Conservation (phyloP, 1,140 invertebrate genomes). For the Euura lappo region DNA sequence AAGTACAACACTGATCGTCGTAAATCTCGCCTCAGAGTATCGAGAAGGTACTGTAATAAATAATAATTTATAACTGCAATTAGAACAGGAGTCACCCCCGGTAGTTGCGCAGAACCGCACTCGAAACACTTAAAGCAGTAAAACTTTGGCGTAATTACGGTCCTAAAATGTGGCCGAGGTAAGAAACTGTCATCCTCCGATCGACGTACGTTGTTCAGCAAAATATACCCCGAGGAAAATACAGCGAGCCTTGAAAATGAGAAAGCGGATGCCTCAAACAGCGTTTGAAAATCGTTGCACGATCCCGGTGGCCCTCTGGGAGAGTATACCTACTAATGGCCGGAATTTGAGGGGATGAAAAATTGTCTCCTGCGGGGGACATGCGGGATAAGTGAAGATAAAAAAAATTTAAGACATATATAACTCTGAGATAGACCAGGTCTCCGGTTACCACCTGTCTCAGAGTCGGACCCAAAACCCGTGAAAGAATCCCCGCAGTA, state of each 20-base stretch:
- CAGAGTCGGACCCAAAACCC: slow-evolving; percentile 4
- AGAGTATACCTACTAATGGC: too few relatives aligned
- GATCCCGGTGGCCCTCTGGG: too few relatives aligned
- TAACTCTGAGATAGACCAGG: background rate
- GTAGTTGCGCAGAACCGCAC: background rate
- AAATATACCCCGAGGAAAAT: too few relatives aligned
- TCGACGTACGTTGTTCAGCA: too few relatives aligned
- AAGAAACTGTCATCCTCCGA: too few relatives aligned
- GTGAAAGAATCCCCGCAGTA: slow-evolving; percentile 5
- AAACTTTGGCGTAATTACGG: background rate
- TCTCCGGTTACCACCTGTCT: slow-evolving; percentile 51
- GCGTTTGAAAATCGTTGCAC: too few relatives aligned
- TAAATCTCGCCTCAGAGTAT: background rate
- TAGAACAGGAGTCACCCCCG: background rate
- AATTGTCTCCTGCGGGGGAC: too few relatives aligned
- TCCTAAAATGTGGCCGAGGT: background rate
- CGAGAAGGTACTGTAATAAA: background rate
- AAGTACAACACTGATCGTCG: too few relatives aligned
- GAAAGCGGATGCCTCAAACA: too few relatives aligned
- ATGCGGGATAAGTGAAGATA: slow-evolving; percentile 9
- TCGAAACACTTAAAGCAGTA: slow-evolving; percentile 4
- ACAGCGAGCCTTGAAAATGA: too few relatives aligned
- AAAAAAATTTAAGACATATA: background rate
- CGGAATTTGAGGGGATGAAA: too few relatives aligned
- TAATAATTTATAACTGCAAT: background rate